Evolutionary conservation across 64 coral and sea anemone genomes (phyloP).

Genomic region (Montipora capricornis): DNA sequence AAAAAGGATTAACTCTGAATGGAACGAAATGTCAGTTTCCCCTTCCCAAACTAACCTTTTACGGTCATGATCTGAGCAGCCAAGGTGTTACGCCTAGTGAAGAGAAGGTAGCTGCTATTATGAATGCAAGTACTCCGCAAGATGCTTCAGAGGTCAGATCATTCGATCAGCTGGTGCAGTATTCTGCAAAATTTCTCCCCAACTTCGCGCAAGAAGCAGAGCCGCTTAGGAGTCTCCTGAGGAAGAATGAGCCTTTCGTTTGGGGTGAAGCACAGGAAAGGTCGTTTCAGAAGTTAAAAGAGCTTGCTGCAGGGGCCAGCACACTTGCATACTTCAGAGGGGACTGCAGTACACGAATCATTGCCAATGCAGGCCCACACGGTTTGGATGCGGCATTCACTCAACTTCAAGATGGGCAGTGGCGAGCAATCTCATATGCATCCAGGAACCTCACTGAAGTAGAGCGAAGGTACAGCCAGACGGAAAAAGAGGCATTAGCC

Average conservation of each 20-base stretch:
- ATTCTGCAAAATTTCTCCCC: constrained; percentile 12
- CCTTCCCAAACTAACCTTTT: constrained; percentile 13
- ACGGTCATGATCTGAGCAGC: constrained; percentile 8
- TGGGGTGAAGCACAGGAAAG: constrained; percentile 31
- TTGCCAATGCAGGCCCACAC: neutral
- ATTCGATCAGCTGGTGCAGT: neutral
- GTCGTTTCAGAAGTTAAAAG: neutral
- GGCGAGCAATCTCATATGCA: neutral
- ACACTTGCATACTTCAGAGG: constrained; percentile 11
- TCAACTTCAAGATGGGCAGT: constrained; percentile 27
- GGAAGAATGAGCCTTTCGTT: constrained; percentile 22
- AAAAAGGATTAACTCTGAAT: neutral
- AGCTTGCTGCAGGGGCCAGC: too few relatives aligned
- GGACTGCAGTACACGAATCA: neutral
- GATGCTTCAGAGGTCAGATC: constrained; percentile 18
- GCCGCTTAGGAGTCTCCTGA: neutral
- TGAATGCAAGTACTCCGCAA: neutral
- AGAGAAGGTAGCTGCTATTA: neutral
- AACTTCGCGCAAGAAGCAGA: constrained; percentile 36
- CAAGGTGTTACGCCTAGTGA: neutral
- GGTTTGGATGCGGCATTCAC: neutral
- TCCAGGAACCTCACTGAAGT: constrained; percentile 27
- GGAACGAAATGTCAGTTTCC: constrained; percentile 6
- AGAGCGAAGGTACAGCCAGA: constrained; percentile 9
- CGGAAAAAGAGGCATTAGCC: neutral